Evolutionary conservation across 2,797 vertebrate genomes (phyloP).

Genomic region (Paramormyrops hopkinsi): DNA sequence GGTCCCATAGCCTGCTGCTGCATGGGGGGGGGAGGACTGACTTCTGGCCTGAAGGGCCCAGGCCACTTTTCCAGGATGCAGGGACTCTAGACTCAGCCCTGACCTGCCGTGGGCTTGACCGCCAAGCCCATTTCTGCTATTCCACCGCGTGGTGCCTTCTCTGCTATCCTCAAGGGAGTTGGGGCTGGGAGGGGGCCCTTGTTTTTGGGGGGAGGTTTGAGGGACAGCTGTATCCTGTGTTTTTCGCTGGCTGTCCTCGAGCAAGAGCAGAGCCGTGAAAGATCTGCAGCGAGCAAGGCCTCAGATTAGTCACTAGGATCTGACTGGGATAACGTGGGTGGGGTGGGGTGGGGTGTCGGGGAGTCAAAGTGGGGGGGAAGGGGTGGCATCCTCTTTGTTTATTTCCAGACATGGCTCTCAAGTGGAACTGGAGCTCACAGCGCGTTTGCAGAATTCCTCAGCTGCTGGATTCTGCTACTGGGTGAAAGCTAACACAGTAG

Average conservation of each 20-base stretch:
- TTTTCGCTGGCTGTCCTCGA: conserved; percentile 40
- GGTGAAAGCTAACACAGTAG: background rate
- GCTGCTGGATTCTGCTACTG: background rate
- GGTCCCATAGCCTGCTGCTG: background rate
- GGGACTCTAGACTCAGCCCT: background rate
- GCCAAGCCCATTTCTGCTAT: background rate
- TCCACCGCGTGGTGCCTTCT: background rate
- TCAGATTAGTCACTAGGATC: conserved; percentile 42
- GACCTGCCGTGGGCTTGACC: background rate
- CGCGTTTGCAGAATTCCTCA: background rate
- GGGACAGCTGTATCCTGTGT: conserved; percentile 54
- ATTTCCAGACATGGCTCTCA: conserved; percentile 1
- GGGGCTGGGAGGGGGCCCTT: conserved; percentile 18
- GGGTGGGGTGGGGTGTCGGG: background rate
- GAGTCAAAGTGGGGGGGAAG: background rate
- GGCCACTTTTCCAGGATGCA: background rate
- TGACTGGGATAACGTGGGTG: conserved; percentile 3
- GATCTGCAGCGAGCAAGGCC: background rate
- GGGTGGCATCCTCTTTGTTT: background rate
- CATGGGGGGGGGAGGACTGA: background rate
- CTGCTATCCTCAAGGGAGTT: background rate
- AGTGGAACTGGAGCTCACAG: background rate
- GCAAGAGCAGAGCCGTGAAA: background rate
- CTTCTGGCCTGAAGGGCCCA: background rate
- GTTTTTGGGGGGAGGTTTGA: conserved; percentile 28